Evolutionary conservation across 2,113 vertebrate genomes (phyloP).

Genomic region (Petromus typicus): DNA sequence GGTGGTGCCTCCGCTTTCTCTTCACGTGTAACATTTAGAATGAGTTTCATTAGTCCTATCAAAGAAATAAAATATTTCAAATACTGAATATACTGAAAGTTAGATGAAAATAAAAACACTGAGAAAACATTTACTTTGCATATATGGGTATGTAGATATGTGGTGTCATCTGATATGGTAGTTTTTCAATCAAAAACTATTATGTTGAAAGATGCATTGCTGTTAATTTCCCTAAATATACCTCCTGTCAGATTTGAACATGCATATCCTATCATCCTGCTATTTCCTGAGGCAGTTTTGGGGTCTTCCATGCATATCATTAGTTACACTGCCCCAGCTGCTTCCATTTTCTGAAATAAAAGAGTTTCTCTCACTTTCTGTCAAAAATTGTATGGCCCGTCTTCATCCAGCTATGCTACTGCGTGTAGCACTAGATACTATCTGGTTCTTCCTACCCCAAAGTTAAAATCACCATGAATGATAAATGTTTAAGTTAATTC

Average conservation of each 20-base stretch:
- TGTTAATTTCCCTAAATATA: not conserved
- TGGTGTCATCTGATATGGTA: not conserved
- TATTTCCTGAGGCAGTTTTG: not conserved
- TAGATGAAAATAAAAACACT: not conserved
- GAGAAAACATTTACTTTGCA: too few relatives aligned
- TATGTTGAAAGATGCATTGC: not conserved
- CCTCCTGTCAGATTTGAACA: not conserved
- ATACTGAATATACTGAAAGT: not conserved
- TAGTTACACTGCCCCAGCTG: not conserved
- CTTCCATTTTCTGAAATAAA: not conserved
- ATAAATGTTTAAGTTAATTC: not conserved
- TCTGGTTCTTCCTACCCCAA: not conserved
- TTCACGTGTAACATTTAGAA: not conserved
- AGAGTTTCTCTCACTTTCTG: not conserved
- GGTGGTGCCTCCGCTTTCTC: not conserved
- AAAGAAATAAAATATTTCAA: not conserved
- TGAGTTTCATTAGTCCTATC: not conserved
- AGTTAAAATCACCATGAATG: not conserved
- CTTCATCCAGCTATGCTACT: not conserved
- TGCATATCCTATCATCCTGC: not conserved
- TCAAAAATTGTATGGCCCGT: not conserved
- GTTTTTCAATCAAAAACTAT: not conserved
- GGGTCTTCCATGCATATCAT: not conserved
- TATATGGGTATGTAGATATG: not conserved
- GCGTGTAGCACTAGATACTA: not conserved